Evolutionary conservation across 2,113 vertebrate genomes (phyloP).

Genomic region (Hypanus sabinus): DNA sequence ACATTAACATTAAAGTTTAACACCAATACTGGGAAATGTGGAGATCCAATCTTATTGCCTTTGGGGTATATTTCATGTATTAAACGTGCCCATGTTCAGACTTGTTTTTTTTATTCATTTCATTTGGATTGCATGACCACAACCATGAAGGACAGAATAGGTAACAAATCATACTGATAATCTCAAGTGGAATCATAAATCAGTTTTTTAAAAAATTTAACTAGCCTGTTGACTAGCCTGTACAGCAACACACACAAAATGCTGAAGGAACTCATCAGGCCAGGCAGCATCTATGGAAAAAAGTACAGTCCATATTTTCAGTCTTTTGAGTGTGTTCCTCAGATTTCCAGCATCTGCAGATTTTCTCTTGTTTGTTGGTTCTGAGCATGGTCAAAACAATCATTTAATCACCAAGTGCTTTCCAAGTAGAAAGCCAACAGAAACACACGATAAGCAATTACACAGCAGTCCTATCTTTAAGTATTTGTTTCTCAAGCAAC

Average conservation of each 20-base stretch:
- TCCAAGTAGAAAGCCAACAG: background rate
- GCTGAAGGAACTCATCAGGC: too few relatives aligned
- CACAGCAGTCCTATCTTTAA: too few relatives aligned
- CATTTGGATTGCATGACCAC: background rate
- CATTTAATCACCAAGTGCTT: background rate
- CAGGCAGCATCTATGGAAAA: too few relatives aligned
- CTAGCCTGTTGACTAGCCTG: background rate
- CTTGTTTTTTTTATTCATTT: background rate
- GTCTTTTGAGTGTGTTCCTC: too few relatives aligned
- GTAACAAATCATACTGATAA: background rate
- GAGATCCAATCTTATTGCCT: background rate
- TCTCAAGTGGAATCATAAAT: background rate
- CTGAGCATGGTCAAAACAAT: background rate
- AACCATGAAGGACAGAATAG: background rate
- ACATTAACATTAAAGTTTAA: background rate
- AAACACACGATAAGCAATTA: background rate
- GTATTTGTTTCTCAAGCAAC: too few relatives aligned
- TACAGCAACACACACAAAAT: too few relatives aligned
- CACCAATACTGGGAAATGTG: background rate
- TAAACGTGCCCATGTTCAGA: background rate
- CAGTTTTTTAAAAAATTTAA: background rate
- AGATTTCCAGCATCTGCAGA: too few relatives aligned
- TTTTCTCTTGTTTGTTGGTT: too few relatives aligned
- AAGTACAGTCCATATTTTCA: too few relatives aligned
- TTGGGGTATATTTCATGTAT: background rate